A percentile compares a stretch with the other conserved stretches of the same genome.
phyloP scores from a whole-genome alignment of 2,113 vertebrate species.

The Rousettus leschenaultii region DNA sequence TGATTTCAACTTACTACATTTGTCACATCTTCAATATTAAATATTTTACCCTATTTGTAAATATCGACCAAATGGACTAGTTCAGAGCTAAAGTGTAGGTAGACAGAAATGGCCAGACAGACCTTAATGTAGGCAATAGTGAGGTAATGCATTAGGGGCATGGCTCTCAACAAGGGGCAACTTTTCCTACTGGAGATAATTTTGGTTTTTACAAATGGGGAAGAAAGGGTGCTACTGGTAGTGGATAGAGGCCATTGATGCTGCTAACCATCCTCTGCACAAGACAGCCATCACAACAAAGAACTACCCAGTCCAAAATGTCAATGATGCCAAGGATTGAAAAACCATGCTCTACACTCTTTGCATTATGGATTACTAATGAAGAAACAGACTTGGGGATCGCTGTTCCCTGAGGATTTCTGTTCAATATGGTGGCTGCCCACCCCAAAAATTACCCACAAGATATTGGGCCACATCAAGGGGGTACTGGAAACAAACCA shows the following conservation, averaged over 20 bases:
- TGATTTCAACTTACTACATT: neutral
- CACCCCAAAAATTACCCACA: neutral
- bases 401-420: neutral
- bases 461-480: neutral
- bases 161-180: neutral
- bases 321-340: neutral
- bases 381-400: neutral
- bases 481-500: neutral
- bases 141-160: neutral
- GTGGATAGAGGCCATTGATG: neutral
- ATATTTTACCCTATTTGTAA: conserved; percentile 46
- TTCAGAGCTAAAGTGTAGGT: conserved; percentile 32
- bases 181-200: neutral
- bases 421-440: neutral
- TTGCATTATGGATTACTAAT: neutral
- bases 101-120: neutral
- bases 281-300: neutral
- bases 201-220: neutral
- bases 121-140: neutral
- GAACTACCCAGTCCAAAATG: neutral
- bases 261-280: neutral
- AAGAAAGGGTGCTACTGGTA: neutral
- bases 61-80: conserved; percentile 7
- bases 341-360: neutral
- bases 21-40: conserved; percentile 24